These are phyloP conservation scores for Oligia latruncula DNA, from an alignment of 2,888 invertebrate genomes.

Conservation along the genomic window DNA sequence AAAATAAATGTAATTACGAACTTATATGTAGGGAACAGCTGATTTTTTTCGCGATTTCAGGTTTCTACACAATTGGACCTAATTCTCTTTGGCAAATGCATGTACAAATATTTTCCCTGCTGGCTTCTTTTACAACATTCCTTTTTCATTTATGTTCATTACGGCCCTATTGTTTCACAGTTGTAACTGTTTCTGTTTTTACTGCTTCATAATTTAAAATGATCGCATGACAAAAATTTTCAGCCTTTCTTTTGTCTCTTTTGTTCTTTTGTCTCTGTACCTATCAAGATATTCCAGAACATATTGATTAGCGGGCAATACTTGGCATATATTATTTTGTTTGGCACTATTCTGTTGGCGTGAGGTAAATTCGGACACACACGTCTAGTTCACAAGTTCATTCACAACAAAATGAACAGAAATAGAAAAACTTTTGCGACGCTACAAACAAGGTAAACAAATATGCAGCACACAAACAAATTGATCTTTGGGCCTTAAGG, in stretches of 20 bases:
- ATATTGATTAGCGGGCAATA: conserved; percentile 18
- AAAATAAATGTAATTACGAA: too few species aligned
- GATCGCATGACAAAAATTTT: background rate
- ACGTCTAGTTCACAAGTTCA: conserved; percentile 29
- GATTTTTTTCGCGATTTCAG: too few species aligned
- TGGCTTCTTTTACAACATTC: background rate
- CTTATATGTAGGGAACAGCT: too few species aligned
- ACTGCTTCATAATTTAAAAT: background rate
- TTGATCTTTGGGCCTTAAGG: conserved; percentile 20
- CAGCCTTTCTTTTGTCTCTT: too few species aligned
- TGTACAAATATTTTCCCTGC: background rate
- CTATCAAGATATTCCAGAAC: background rate
- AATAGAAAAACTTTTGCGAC: conserved; percentile 51
- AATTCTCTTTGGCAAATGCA: conserved; percentile 12
- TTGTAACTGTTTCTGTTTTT: background rate
- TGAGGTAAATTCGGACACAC: conserved; percentile 25
- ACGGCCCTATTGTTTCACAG: background rate
- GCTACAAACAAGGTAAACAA: conserved; percentile 41
- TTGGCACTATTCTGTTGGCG: conserved; percentile 18
- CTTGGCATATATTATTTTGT: conserved; percentile 39
- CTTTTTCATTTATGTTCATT: conserved; percentile 14
- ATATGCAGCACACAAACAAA: conserved; percentile 36
- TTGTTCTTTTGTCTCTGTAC: background rate
- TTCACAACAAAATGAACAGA: conserved; percentile 35
- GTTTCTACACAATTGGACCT: conserved; percentile 15